A percentile compares a stretch with the other conserved stretches of the same genome.
phyloP scores from a whole-genome alignment of 2,113 vertebrate species.

The Pan troglodytes region DNA sequence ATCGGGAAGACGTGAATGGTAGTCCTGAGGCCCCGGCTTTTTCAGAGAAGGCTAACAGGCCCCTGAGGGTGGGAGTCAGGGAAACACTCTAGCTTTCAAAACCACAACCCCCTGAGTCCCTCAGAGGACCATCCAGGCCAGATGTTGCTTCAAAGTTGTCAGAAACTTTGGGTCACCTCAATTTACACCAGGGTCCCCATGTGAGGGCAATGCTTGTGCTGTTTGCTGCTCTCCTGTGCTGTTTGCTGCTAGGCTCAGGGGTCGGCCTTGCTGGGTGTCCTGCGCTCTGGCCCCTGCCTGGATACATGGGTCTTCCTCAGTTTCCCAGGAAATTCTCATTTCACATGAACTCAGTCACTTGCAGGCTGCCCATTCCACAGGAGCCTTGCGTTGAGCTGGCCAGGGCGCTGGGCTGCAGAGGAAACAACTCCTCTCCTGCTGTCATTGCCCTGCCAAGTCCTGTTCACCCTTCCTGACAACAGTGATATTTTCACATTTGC shows the following conservation, averaged over 20 bases:
- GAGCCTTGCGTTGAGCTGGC: neutral
- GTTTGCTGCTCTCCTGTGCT: too few relatives aligned
- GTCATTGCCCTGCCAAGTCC: neutral
- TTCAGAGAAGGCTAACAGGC: neutral
- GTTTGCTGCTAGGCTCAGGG: too few relatives aligned
- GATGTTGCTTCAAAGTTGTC: neutral
- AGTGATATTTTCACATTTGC: neutral
- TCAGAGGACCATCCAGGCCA: neutral
- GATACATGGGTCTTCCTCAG: neutral
- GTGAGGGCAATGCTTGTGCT: neutral
- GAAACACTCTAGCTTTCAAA: neutral
- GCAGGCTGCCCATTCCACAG: too few relatives aligned
- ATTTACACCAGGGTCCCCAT: neutral
- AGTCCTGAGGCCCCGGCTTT: neutral
- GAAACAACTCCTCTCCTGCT: neutral
- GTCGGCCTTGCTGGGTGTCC: neutral
- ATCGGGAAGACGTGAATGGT: neutral
- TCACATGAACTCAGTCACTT: too few relatives aligned
- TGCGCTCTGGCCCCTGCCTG: neutral
- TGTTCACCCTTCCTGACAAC: neutral
- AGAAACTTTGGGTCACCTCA: neutral
- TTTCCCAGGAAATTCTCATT: neutral
- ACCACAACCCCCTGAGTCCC: neutral
- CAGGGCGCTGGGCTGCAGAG: rapidly evolving
- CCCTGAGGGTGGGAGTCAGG: neutral